Base-by-base conservation (phyloP, 2,797 vertebrate genomes). In the Pseudopleuronectes americanus region DNA sequence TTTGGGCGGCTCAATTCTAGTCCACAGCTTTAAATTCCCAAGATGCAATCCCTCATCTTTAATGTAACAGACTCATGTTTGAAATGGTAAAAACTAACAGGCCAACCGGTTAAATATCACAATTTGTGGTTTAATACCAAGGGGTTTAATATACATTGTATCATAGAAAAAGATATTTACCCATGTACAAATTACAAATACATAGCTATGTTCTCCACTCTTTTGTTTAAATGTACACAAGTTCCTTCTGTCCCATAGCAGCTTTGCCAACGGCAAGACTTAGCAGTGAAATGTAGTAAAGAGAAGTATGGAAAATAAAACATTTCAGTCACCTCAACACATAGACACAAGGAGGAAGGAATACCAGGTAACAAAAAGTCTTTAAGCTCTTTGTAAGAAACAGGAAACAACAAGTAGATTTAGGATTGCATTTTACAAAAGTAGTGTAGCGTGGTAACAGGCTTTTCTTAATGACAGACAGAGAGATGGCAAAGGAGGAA, bases 121-220 rank as follows among this genome's bases (percentile, higher is more conserved):
- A 91, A 94, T 91, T 85, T 92, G 93, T 95, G 89, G 93, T 96
- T 96, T 95, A 95, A 95, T 96, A 95, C 91, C 94, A 94, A 81
- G 90, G 91, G 89, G 91, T 96, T 96, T 96, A 95, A 95, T 96
- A 96, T 95, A 96, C 96, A 97, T 89, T 90, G 94, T 94, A 93
- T 94, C 90, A 92, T 93, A 96, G 93, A 96, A 94, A 59, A 94
- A 94, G 94, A 94, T 92, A 89, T 91, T 95, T 94, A 93, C 93
- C 94, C 95, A 95, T 97, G 95, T 96, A 96, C 95, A 97, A 92
- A 96, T 96, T 91, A 94, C 90, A 95, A 95, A 95, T 91, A 95
- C 71, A 84, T 92, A 89, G 92, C 90, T 92, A 84, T 87, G 85
- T 90, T 87, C 84, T 85, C 83, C 92, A 84, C 92, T 95, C 91